These are phyloP conservation scores for Lasaia peninsularis DNA, from an alignment of 1,140 invertebrate species.

Conservation along the genomic window DNA sequence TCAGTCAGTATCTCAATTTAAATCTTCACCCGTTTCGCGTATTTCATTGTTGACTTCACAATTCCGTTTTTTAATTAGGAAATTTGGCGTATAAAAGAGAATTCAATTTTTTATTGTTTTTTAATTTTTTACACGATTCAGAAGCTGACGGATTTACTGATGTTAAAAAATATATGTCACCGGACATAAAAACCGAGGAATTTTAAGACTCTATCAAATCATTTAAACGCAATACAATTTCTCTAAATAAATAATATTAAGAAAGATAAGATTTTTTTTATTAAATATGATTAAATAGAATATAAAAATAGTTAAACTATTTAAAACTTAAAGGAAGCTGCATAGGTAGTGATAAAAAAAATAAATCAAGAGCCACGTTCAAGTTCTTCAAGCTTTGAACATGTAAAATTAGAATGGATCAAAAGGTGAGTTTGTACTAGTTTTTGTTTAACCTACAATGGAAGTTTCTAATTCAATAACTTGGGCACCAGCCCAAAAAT, in stretches of 20 bases:
- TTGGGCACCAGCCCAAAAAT: constrained; percentile 26
- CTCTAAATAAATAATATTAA: neutral
- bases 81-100: no score
- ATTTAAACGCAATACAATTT: no score
- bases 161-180: no score
- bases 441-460: constrained; percentile 14
- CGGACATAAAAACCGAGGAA: no score
- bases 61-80: no score
- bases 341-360: neutral
- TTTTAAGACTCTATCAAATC: no score
- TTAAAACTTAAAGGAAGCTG: no score
- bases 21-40: constrained; percentile 46
- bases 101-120: no score
- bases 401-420: neutral
- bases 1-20: constrained; percentile 22
- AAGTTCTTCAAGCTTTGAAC: neutral
- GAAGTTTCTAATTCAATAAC: constrained; percentile 23
- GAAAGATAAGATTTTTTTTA: neutral
- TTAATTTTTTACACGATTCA: no score
- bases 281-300: no score
- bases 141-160: no score
- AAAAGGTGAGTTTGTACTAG: neutral
- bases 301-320: no score
- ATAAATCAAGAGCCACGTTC: neutral
- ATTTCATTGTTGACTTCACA: neutral